A percentile compares a stretch with the other conserved stretches of the same genome.
These are phyloP conservation scores for Crocidura indochinensis DNA, from an alignment of 2,797 vertebrate species.

Conservation along the genomic window DNA sequence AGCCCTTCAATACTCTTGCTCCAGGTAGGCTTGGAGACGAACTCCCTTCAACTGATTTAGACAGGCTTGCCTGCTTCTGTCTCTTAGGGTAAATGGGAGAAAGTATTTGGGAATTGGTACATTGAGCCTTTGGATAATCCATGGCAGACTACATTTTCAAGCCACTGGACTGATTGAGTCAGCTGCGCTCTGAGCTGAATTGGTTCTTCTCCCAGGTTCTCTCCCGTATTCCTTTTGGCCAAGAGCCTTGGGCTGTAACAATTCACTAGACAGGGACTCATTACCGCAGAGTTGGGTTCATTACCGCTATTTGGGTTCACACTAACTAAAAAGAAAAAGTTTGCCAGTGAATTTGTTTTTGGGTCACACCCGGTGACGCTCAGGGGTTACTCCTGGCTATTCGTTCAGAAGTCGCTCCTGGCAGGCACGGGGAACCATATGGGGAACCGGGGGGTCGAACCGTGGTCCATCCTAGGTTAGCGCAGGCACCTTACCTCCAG, in stretches of 20 bases:
- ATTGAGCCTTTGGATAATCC: conserved; percentile 18
- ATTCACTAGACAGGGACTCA: conserved; percentile 63
- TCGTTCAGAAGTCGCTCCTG: too few species aligned
- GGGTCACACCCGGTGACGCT: too few species aligned
- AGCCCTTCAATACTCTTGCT: conserved; percentile 89
- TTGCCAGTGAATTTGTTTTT: conserved; percentile 28
- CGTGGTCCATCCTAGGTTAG: too few species aligned
- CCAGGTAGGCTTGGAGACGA: conserved; percentile 83
- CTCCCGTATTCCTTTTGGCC: conserved; percentile 74
- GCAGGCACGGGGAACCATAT: too few species aligned
- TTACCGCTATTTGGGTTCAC: conserved; percentile 64
- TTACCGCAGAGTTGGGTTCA: conserved; percentile 65
- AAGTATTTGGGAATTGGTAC: conserved; percentile 23
- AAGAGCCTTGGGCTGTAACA: conserved; percentile 55
- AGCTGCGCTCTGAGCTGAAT: conserved; percentile 66
- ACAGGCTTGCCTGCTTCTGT: background rate
- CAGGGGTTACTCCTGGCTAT: too few species aligned
- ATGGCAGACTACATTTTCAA: conserved; percentile 19
- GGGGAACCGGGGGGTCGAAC: too few species aligned
- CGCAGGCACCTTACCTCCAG: too few species aligned
- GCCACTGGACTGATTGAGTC: conserved; percentile 4
- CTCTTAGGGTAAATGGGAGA: conserved; percentile 27
- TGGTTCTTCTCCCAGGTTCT: conserved; percentile 76
- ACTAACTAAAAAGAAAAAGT: conserved; percentile 49
- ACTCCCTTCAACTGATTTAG: background rate